These are phyloP conservation scores for Bradypus variegatus DNA, from an alignment of 2,797 vertebrate genomes.

Conservation along the genomic window DNA sequence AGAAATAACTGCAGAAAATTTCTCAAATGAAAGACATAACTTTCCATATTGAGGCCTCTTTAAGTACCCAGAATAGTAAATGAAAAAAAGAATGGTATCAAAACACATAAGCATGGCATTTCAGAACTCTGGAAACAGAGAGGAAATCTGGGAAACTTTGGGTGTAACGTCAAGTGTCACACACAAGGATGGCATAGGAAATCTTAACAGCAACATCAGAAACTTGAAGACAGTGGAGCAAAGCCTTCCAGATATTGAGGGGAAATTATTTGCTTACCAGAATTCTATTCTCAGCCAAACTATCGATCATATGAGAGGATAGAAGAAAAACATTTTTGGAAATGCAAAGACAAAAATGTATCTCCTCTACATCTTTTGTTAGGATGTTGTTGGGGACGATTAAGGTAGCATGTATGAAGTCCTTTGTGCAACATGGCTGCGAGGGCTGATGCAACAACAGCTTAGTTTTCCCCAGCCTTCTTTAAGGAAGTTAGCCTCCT, in stretches of 20 bases:
- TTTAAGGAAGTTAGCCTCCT: too few relatives aligned
- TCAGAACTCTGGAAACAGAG: neutral
- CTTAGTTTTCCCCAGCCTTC: too few relatives aligned
- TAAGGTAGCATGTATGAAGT: too few relatives aligned
- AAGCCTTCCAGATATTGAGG: neutral
- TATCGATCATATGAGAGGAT: neutral
- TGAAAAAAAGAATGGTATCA: neutral
- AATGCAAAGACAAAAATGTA: neutral
- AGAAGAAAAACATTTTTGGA: constrained; percentile 2
- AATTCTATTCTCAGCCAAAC: constrained; percentile 27
- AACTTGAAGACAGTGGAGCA: neutral
- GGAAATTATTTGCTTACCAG: neutral
- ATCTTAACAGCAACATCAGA: neutral
- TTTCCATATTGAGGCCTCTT: neutral
- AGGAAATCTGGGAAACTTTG: neutral
- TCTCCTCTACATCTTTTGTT: neutral
- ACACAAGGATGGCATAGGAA: neutral
- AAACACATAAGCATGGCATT: neutral
- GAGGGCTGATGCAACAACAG: too few relatives aligned
- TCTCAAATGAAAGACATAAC: neutral
- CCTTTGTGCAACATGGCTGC: too few relatives aligned
- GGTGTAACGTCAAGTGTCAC: neutral
- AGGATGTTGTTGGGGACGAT: too few relatives aligned
- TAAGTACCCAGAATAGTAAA: neutral
- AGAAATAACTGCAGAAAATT: neutral